These are phyloP conservation scores for Lemur catta DNA, from an alignment of 2,797 vertebrate genomes.

Conservation along the genomic window DNA sequence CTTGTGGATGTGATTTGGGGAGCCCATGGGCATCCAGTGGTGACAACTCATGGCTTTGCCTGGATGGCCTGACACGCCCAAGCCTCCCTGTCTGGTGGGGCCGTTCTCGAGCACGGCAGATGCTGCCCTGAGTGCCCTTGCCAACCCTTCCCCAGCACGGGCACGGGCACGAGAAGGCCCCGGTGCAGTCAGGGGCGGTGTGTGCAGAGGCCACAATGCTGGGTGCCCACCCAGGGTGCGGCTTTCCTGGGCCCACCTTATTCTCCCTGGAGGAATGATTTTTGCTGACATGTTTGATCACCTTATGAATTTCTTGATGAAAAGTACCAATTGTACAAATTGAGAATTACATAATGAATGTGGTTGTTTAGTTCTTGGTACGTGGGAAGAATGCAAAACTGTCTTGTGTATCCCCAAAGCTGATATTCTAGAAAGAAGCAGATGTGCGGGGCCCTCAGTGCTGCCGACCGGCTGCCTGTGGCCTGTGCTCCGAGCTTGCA, in stretches of 20 bases:
- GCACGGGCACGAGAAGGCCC: neutral
- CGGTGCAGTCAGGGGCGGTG: no score
- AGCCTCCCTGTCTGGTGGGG: no score
- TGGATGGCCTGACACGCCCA: neutral
- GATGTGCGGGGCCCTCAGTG: fast-evolving
- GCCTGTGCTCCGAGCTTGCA: neutral
- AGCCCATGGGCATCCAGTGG: fast-evolving
- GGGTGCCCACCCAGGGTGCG: fast-evolving
- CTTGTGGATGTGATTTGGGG: neutral
- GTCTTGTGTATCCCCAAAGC: neutral
- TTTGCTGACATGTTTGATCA: neutral
- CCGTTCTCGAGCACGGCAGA: no score
- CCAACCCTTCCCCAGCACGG: no score
- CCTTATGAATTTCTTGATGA: neutral
- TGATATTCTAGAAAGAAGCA: fast-evolving
- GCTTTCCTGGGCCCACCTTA: fast-evolving
- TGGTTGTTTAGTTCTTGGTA: fast-evolving
- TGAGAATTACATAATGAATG: fast-evolving
- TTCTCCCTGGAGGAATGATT: fast-evolving
- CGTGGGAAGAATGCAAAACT: neutral
- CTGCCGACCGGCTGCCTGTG: fast-evolving
- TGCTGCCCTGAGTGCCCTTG: neutral
- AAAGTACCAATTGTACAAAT: neutral
- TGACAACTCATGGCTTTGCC: neutral
- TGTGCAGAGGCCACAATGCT: neutral